Evolutionary conservation across 1,140 invertebrate genomes (phyloP).

Genomic region (Euura saliciscinereae): DNA sequence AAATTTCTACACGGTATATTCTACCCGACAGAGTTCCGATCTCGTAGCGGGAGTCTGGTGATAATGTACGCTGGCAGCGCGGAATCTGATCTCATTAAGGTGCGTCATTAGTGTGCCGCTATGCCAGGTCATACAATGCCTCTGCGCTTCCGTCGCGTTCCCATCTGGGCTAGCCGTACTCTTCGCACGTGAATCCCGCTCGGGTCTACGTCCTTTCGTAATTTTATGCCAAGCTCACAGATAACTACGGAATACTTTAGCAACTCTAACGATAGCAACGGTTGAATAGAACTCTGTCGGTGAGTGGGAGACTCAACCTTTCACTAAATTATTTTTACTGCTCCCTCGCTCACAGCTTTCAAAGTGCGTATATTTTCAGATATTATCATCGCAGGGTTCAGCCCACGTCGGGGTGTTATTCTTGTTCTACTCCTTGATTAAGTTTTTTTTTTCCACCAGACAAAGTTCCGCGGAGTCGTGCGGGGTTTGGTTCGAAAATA

Average conservation of each 20-base stretch:
- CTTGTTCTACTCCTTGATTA: no score
- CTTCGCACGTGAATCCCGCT: background rate
- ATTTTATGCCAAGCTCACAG: background rate
- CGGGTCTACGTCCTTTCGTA: background rate
- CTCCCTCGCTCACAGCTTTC: no score
- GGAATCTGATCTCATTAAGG: slow-evolving; percentile 7
- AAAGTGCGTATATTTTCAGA: no score
- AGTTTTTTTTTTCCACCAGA: no score
- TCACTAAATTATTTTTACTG: background rate
- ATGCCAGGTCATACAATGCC: background rate
- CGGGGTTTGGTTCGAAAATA: no score
- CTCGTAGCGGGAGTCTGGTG: no score
- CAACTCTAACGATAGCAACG: background rate
- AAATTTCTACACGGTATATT: no score
- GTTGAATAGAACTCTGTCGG: slow-evolving; percentile 2
- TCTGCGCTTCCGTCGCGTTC: background rate
- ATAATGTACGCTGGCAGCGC: background rate
- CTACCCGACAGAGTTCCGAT: no score
- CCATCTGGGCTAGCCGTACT: background rate
- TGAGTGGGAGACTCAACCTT: background rate
- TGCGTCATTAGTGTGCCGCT: background rate
- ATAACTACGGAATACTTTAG: slow-evolving; percentile 1
- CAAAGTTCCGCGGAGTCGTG: no score
- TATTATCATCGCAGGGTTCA: no score
- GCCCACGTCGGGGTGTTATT: no score